Percentiles rank a stretch among this genome's conserved stretches.
Evolutionary conservation across 2,113 vertebrate species (phyloP).

Genomic region (Sander vitreus): DNA sequence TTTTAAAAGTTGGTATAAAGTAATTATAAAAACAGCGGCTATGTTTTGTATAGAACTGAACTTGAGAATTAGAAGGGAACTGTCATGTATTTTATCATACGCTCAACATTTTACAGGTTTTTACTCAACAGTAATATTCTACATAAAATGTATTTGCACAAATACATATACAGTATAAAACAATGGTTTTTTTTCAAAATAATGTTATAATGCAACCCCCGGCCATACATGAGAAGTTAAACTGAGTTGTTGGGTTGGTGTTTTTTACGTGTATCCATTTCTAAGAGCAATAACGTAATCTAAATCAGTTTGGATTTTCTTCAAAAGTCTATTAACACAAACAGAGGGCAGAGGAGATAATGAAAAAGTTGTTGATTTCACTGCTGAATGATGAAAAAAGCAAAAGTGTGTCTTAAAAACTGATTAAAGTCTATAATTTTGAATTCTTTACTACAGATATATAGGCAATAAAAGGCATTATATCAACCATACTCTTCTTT

Average conservation of each 20-base stretch:
- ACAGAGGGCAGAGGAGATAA: not conserved
- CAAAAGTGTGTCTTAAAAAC: too few species aligned
- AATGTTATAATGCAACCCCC: conserved; percentile 46
- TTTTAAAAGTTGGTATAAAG: conserved; percentile 45
- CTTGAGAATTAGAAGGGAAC: conserved; percentile 45
- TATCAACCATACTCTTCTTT: not conserved
- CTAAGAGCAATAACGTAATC: conserved; percentile 79
- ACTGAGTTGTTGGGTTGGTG: not conserved
- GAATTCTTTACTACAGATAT: too few species aligned
- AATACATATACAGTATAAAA: conserved; percentile 59
- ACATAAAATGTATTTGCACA: conserved; percentile 63
- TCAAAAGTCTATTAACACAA: not conserved
- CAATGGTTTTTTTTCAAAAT: conserved; percentile 25
- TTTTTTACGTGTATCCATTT: conserved; percentile 53
- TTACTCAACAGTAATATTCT: conserved; percentile 46
- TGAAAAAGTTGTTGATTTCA: not conserved
- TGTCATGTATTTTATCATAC: conserved; percentile 55
- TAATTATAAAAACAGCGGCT: conserved; percentile 66
- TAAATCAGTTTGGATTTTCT: conserved; percentile 44
- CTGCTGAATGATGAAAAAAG: not conserved
- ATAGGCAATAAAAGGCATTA: not conserved
- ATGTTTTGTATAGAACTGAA: conserved; percentile 69
- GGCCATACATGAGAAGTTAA: conserved; percentile 13
- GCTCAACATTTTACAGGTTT: conserved; percentile 36
- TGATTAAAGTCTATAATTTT: too few species aligned